A percentile compares a stretch with the other conserved stretches of the same genome.
phyloP scores from a whole-genome alignment of 1,140 invertebrate species.

The Procambarus virginalis region DNA sequence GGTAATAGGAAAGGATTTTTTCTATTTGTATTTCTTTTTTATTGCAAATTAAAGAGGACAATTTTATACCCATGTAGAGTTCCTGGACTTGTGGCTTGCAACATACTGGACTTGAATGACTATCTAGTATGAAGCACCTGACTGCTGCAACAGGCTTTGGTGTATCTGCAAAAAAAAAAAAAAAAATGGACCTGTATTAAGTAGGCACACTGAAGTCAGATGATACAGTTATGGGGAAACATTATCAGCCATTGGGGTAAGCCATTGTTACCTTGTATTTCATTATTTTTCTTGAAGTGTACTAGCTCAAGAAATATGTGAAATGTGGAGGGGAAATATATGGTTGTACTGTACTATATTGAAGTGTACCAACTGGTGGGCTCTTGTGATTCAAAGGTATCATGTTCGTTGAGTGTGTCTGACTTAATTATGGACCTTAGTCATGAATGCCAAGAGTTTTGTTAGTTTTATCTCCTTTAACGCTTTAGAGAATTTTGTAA shows the following conservation, averaged over 20 bases:
- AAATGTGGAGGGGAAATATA: not conserved
- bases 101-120: not conserved
- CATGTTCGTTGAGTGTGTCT: constrained; percentile 32
- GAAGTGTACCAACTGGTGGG: not conserved
- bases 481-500: constrained; percentile 50
- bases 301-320: not conserved
- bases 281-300: not conserved
- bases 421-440: constrained; percentile 29
- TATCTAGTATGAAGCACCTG: constrained; percentile 2
- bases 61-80: not conserved
- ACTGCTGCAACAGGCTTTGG: constrained; percentile 7
- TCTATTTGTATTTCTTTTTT: not conserved
- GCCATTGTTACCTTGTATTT: not conserved
- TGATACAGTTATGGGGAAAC: not conserved
- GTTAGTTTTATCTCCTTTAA: constrained; percentile 40
- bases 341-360: not conserved
- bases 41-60: not conserved
- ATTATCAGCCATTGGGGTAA: not conserved
- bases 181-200: not conserved
- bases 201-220: not conserved
- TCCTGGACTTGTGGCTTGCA: not conserved
- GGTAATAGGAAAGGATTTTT: not conserved
- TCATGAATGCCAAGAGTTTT: constrained; percentile 30
- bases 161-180: not conserved
- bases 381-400: not conserved